Evolutionary conservation across 1,140 invertebrate genomes (phyloP), one percentile per base, ranked within the genome.

Genomic region (Eupristina koningsbergeri): DNA sequence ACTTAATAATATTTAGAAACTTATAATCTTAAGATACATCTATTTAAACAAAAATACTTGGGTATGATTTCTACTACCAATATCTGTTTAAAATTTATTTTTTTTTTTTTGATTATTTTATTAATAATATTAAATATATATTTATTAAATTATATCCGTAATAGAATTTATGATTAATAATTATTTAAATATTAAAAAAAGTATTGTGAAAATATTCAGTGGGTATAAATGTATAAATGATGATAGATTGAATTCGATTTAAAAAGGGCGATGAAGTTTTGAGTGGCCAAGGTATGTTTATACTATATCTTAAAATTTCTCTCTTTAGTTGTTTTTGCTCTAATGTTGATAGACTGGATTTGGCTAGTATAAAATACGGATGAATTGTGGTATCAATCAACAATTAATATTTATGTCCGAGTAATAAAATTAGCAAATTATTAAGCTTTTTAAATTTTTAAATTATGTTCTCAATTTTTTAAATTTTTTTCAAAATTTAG

Each of bases 231-330:
- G 13, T n/a, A 75, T 26, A 36, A 75, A 41, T 22, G 22, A 71
- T 19, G 36, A 76, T 76, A 17, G 50, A 76, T 61, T 7, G 31
- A 11, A 39, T 76, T 58, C 74, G 19, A 61, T 76, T 76, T 58
- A 58, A 76, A 76, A 61, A 2, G 50, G 50, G 31, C 29, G 34
- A 76, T 19, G 74, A 47, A 61, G 45, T 19, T 76, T 76, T 76
- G 74, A 75, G 73, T 75, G 73, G 39, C 50, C 34, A 50, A 39
- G 39, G 31, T 26, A 36, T 8, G 17, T 31, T 58, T 31, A 76
- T 76, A 61, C 3, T 50, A 17, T 34, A 34, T 76, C 47, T 61
- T 47, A 61, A 36, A 36, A 36, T 58, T 13, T 76, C 74, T 61
- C 17, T 36, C 67, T 41, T 17, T 17, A 31, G 73, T n/a, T 31